These are phyloP conservation scores for Idris sp. DNA, from an alignment of 1,140 invertebrate species.

Conservation along the genomic window DNA sequence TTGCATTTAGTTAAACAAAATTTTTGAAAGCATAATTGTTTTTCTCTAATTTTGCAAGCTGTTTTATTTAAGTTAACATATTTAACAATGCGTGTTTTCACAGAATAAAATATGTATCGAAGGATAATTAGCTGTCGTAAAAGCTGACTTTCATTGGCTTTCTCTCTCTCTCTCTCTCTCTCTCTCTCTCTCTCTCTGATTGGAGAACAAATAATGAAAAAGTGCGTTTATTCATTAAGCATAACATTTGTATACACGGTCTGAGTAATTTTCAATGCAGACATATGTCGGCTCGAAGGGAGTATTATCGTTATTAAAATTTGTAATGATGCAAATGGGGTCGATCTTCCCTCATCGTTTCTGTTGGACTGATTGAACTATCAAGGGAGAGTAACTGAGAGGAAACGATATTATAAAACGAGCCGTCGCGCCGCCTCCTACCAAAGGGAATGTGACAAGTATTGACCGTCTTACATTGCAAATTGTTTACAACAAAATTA, in stretches of 20 bases:
- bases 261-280: slow-evolving; percentile 41
- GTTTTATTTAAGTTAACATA: too few relatives aligned
- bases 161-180: too few relatives aligned
- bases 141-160: too few relatives aligned
- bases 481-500: slow-evolving; percentile 30
- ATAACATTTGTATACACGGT: slow-evolving; percentile 36
- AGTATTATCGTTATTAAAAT: slow-evolving; percentile 62
- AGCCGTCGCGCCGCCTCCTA: background rate
- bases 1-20: too few relatives aligned
- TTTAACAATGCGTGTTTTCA: too few relatives aligned
- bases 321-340: slow-evolving; percentile 60
- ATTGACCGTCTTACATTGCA: slow-evolving; percentile 29
- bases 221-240: slow-evolving; percentile 42
- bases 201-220: slow-evolving; percentile 52
- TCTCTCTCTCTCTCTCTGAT: too few relatives aligned
- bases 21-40: too few relatives aligned
- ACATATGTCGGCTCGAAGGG: slow-evolving; percentile 47
- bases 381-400: slow-evolving; percentile 38
- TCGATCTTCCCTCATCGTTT: slow-evolving; percentile 34
- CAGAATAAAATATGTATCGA: too few relatives aligned
- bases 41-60: too few relatives aligned
- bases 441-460: slow-evolving; percentile 26
- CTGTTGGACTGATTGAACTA: slow-evolving; percentile 40
- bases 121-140: too few relatives aligned
- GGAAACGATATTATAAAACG: background rate